Base-by-base conservation (phyloP, 2,888 invertebrate species). In the Meloe dianella region DNA sequence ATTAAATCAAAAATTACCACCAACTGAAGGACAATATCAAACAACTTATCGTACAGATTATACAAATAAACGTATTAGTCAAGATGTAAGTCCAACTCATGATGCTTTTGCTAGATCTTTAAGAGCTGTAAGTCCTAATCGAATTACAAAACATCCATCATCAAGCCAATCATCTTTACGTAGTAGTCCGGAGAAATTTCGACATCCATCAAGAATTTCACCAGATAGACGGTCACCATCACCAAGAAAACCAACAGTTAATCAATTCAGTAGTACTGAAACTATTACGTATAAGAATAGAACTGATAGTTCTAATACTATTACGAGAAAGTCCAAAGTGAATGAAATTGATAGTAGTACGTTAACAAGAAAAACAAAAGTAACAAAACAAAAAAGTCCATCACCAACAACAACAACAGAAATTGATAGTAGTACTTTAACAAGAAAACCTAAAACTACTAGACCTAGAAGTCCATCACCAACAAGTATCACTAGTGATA, bases 101-200 rank as follows among this genome's bases (percentile, higher is more conserved):
- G 90, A 92, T 73, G 91, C 91, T 0, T 93, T 92, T 85, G 92
- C 91, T 0, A 88, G 90, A 65, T 90, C 92, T 6, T 83, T 93
- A 58, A 87, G 93, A 32, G 87, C 90, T 67, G 88, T 89, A 41
- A 90, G 89, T 61, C 89, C 90, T 1, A 85, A 87, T 57, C 82
- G 86, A 65, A 74, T 71, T 63, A 86, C 56, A 83, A 8, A 86
- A 87, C 69, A 86, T 29, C 75, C 87, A n/a, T 87, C 88, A 0
- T 87, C 87, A 54, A 85, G 87, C 10, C 85, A 85, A 61, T 79
- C 78, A 63, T 88, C 88, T 0, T 74, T 88, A 35, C 82, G 88
- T 73, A 87, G 87, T 68, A 87, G 83, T 71, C 81, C 82, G 24
- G 81, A 84, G 41, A 83, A 82, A 66, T 71, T 72, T 56, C 71